These are phyloP conservation scores for Pogonocherus hispidulus DNA, from an alignment of 2,888 invertebrate species.

Conservation along the genomic window DNA sequence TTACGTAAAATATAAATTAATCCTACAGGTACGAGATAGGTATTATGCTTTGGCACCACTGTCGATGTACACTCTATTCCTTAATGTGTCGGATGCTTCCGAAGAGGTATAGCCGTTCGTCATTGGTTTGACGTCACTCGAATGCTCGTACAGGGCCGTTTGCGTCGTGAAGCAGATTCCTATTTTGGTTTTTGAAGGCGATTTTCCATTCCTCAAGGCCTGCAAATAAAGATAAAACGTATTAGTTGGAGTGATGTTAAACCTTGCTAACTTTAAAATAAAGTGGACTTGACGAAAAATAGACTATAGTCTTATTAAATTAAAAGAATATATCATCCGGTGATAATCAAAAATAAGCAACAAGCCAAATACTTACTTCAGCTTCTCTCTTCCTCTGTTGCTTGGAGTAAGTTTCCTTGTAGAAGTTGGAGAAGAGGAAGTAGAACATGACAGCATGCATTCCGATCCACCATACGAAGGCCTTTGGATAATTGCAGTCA, in stretches of 20 bases:
- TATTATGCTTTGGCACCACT: slow-evolving; percentile 44
- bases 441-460: slow-evolving; percentile 94
- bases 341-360: too few relatives aligned
- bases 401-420: slow-evolving; percentile 81
- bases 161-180: slow-evolving; percentile 65
- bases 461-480: slow-evolving; percentile 93
- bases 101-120: slow-evolving; percentile 70
- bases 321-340: too few relatives aligned
- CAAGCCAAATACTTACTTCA: slow-evolving; percentile 42
- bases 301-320: too few relatives aligned
- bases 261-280: too few relatives aligned
- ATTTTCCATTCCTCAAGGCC: slow-evolving; percentile 15
- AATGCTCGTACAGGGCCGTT: slow-evolving; percentile 65
- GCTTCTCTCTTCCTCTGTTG: slow-evolving; percentile 55
- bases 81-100: slow-evolving; percentile 64
- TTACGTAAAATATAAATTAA: slow-evolving; percentile 24
- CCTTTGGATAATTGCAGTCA: slow-evolving; percentile 91
- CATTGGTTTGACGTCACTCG: slow-evolving; percentile 65
- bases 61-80: slow-evolving; percentile 71
- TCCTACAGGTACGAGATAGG: background rate
- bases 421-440: slow-evolving; percentile 93
- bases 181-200: slow-evolving; percentile 54
- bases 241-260: too few relatives aligned
- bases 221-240: background rate
- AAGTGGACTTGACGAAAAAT: too few relatives aligned